These are phyloP conservation scores for Coronaproctus castanopsis DNA, from an alignment of 2,888 invertebrate species.

Conservation along the genomic window DNA sequence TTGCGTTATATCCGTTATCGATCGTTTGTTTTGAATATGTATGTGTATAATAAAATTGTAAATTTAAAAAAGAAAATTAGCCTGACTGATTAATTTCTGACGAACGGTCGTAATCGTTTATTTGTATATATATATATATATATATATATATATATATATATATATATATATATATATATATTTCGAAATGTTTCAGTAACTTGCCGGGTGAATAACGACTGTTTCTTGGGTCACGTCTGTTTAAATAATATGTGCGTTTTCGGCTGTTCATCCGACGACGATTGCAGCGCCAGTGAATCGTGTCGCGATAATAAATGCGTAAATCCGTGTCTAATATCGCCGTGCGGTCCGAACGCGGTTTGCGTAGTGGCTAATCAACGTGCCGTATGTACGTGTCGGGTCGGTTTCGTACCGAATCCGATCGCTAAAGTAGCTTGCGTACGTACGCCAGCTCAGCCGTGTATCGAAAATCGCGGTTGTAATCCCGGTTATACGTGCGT, in stretches of 20 bases:
- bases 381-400: conserved; percentile 57
- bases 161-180: too few species aligned
- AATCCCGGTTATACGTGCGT: conserved; percentile 48
- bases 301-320: conserved; percentile 60
- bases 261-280: conserved; percentile 69
- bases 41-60: too few species aligned
- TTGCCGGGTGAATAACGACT: conserved; percentile 76
- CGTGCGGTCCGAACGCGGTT: conserved; percentile 67
- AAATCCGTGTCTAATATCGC: conserved; percentile 53
- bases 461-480: conserved; percentile 57
- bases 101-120: too few species aligned
- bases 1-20: too few species aligned
- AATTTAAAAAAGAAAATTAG: too few species aligned
- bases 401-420: conserved; percentile 65
- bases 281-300: conserved; percentile 65
- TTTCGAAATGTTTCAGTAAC: conserved; percentile 40
- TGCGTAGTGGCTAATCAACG: conserved; percentile 62
- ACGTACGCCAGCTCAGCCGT: conserved; percentile 52
- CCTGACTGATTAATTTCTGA: too few species aligned
- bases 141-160: too few species aligned
- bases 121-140: too few species aligned
- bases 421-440: conserved; percentile 64
- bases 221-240: conserved; percentile 78
- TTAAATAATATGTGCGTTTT: conserved; percentile 63
- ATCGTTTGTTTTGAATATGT: too few species aligned